Evolutionary conservation across 2,113 vertebrate genomes (phyloP), one percentile per base, ranked within the genome.

Genomic region (Sitta europaea): DNA sequence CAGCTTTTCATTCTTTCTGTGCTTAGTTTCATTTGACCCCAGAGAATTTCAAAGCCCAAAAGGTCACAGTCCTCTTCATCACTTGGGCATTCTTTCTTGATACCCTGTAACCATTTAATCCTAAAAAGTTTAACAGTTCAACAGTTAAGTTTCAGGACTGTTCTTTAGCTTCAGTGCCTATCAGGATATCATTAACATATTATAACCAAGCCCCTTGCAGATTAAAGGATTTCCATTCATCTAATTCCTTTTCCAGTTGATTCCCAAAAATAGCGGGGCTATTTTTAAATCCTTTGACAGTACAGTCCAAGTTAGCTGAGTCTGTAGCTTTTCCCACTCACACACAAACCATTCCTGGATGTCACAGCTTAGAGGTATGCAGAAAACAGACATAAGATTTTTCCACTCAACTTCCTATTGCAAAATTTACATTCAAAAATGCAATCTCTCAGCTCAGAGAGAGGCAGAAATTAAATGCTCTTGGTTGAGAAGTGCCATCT

Each of bases 71-170:
- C 12, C n/a, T 68, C 43, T 50, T 40, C 14, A 18, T 40, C 63
- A 48, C 35, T 40, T 58, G 53, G 18, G 28, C 0, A 0, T 48
- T 68, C 35, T 48, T 38, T 35, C 43, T 40, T 1, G 0, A 11
- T n/a, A n/a, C 5, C 2, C 35, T 58, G 23, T 16, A n/a, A 28
- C 29, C 78, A 18, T 42, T 40, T 50, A 58, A 50, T 38, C 17
- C 54, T 33, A 7, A 48, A 63, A 63, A 12, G 14, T n/a, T 58
- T 23, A 23, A 40, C 18, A 48, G 23, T 68, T 48, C 11, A 17
- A 21, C 53, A 38, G 18, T 10, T 47, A 17, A 51, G 42, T 38
- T 51, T 48, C 42, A 80, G 28, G 13, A 33, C 35, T 28, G 35
- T 7, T n/a, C 18, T 14, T 81, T 28, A 48, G 53, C 33, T 68